Evolutionary conservation across 2,113 vertebrate genomes (phyloP), one percentile per base, ranked within the genome.

Genomic region (Syngnathus scovelli): DNA sequence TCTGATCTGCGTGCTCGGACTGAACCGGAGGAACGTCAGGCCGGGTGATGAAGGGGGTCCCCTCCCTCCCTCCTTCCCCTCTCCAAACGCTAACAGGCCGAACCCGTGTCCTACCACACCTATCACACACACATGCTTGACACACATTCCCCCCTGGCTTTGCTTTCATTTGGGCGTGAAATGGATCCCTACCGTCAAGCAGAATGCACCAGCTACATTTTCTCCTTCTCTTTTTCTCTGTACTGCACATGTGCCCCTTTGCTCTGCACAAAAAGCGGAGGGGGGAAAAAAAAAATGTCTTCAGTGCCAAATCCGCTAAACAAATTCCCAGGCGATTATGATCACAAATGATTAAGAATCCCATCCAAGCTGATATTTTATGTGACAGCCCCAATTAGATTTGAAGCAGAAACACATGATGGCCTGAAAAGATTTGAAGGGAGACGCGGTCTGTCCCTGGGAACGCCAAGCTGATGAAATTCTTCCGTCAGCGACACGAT

Each of bases 401-500:
- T 82, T 74, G 90, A 90, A 90, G 89, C 79, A 89, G 83, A 91
- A 90, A 87, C 90, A 91, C 78, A 90, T 90, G 89, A 88, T 21
- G 67, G 64, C 72, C 79, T 61, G 78, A 87, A 85, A 80, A 78
- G 85, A 88, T 85, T 82, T 76, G 86, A 83, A 88, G 87, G 76
- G 79, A 87, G 87, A 88, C 86, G 72, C 87, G 85, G 87, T 74
- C 27, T 82, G 86, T 89, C 86, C 79, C 77, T 83, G 89, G 84
- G 90, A 90, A 90, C 82, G 83, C 86, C 78, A 80, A 81, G 82
- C 87, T 86, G 81, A 82, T 83, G 70, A 81, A 85, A 91, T 91
- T 87, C 86, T 78, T 89, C 66, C 77, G 77, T 69, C 78, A 77
- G 77, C 67, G 67, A 70, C 69, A 59, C 70, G 21, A 62, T 43